phyloP scores from a whole-genome alignment of 92 coral and sea anemone genomes.

The Parazoanthus darwini region DNA sequence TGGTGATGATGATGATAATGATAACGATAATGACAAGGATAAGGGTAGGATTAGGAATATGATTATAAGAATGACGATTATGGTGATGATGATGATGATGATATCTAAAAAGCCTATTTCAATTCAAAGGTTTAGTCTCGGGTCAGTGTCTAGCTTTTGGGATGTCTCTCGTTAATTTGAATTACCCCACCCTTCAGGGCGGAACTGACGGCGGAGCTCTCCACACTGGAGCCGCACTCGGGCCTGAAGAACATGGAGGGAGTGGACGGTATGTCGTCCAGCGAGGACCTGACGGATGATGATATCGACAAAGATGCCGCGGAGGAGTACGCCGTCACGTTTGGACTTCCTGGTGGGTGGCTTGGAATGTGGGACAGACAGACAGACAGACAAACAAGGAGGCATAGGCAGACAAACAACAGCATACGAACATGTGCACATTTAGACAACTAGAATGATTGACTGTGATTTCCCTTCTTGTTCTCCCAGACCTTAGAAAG shows the following conservation, averaged over 20 bases:
- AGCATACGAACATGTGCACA: background rate
- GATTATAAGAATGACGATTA: too few species aligned
- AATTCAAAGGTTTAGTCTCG: too few species aligned
- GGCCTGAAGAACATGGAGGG: slow-evolving; percentile 65
- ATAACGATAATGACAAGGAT: too few species aligned
- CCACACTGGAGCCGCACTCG: slow-evolving; percentile 78
- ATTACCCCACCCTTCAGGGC: slow-evolving; percentile 53
- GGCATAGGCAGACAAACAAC: background rate
- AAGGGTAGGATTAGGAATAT: too few species aligned
- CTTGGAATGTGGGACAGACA: background rate
- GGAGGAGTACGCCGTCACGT: slow-evolving; percentile 86
- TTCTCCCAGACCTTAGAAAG: background rate
- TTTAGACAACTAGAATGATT: background rate
- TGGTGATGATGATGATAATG: too few species aligned
- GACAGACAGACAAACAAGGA: background rate
- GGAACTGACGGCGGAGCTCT: slow-evolving; percentile 80
- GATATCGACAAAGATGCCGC: slow-evolving; percentile 66
- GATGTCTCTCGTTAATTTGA: too few species aligned
- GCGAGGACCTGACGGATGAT: slow-evolving; percentile 81
- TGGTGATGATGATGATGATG: too few species aligned
- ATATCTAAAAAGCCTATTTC: too few species aligned
- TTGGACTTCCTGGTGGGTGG: slow-evolving; percentile 68
- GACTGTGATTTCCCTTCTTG: background rate
- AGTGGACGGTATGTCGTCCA: slow-evolving; percentile 75
- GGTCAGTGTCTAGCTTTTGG: too few species aligned